phyloP scores from a whole-genome alignment of 1,140 invertebrate species.

The Bathynomus jamesi region DNA sequence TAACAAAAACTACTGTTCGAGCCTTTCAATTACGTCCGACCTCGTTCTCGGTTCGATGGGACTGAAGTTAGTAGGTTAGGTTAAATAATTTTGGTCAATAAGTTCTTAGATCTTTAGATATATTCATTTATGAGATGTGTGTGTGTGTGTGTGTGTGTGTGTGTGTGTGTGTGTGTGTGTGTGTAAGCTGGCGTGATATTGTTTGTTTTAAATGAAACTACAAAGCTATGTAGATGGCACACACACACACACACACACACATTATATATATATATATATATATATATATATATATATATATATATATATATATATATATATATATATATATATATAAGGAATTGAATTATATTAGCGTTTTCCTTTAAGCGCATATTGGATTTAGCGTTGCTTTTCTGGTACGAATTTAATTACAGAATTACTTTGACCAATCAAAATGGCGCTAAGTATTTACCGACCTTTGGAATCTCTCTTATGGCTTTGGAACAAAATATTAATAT shows the following conservation, averaged over 20 bases:
- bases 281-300: background rate
- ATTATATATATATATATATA: background rate
- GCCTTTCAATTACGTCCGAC: no score
- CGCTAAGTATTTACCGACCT: no score
- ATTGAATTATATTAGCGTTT: background rate
- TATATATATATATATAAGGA: background rate
- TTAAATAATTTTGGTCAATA: no score
- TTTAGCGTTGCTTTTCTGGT: no score
- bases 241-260: conserved; percentile 6
- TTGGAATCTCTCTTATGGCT: no score
- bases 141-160: conserved; percentile 7
- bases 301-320: conserved; percentile 5
- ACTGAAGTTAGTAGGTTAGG: no score
- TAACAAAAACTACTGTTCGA: no score
- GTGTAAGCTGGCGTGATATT: background rate
- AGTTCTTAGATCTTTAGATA: background rate
- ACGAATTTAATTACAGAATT: no score
- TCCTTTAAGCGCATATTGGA: no score
- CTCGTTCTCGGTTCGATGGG: no score
- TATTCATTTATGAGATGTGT: conserved; percentile 1
- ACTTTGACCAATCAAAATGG: no score
- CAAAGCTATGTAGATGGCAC: background rate
- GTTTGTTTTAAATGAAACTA: background rate
- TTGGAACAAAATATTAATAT: no score
- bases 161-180: conserved; percentile 7